Evolutionary conservation across 2,888 invertebrate species (phyloP).

Genomic region (Dione vanillae): DNA sequence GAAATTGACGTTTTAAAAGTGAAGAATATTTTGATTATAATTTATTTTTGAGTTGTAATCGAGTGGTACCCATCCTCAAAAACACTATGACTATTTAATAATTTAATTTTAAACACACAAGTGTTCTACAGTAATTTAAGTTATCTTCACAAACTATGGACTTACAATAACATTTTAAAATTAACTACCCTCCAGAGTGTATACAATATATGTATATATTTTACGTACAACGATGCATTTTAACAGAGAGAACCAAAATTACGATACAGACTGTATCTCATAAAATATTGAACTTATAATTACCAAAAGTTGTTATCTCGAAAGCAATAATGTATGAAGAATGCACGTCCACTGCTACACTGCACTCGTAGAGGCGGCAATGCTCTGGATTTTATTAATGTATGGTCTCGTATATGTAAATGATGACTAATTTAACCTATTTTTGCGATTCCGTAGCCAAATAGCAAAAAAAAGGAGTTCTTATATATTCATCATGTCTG

Average conservation of each 20-base stretch:
- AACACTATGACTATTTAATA: too few species aligned
- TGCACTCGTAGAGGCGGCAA: slow-evolving; percentile 2
- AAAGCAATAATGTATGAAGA: slow-evolving; percentile 30
- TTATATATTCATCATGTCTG: too few species aligned
- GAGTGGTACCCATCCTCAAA: too few species aligned
- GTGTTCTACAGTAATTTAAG: too few species aligned
- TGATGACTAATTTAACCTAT: not conserved
- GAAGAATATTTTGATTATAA: too few species aligned
- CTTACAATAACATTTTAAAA: slow-evolving; percentile 9
- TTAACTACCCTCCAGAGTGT: slow-evolving; percentile 8
- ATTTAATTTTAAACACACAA: too few species aligned
- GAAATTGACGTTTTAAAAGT: too few species aligned
- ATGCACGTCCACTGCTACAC: not conserved
- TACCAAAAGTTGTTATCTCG: slow-evolving; percentile 21
- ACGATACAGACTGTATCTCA: slow-evolving; percentile 8
- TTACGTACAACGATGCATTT: not conserved
- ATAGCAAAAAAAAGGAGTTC: too few species aligned
- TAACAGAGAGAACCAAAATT: not conserved
- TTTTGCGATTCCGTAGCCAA: too few species aligned
- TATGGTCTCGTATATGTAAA: not conserved
- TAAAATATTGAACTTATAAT: slow-evolving; percentile 26
- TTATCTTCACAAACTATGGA: not conserved
- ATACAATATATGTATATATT: not conserved
- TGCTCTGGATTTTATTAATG: not conserved
- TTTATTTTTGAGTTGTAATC: too few species aligned